Conservation (phyloP, 2,113 vertebrate genomes). For the Carassius auratus region DNA sequence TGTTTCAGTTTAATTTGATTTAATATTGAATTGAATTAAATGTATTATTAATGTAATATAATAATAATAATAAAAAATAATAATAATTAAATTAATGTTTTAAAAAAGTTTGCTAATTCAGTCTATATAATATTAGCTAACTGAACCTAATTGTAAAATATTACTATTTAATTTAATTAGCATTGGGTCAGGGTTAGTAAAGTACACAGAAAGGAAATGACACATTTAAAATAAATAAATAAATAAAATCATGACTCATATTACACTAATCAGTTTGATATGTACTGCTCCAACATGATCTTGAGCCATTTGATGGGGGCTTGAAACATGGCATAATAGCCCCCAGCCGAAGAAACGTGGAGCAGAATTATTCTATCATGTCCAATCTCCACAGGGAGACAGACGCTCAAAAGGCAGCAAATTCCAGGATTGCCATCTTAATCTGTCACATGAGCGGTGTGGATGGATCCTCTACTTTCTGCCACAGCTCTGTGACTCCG, state of each 20-base stretch:
- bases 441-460: constrained; percentile 8
- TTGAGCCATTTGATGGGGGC: neutral
- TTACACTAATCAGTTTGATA: neutral
- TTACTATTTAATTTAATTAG: no score
- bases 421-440: constrained; percentile 23
- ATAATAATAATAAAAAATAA: no score
- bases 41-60: no score
- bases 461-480: neutral
- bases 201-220: no score
- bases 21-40: no score
- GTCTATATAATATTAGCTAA: no score
- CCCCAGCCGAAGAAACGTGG: neutral
- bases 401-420: neutral
- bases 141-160: no score
- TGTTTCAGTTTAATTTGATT: no score
- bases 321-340: neutral
- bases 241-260: neutral
- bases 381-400: constrained; percentile 21
- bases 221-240: no score
- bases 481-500: constrained; percentile 7
- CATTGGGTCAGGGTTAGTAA: no score
- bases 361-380: constrained; percentile 4
- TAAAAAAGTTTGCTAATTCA: no score
- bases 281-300: neutral
- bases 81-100: no score